Evolutionary conservation across 2,113 vertebrate genomes (phyloP).

Genomic region (Thunnus thynnus): DNA sequence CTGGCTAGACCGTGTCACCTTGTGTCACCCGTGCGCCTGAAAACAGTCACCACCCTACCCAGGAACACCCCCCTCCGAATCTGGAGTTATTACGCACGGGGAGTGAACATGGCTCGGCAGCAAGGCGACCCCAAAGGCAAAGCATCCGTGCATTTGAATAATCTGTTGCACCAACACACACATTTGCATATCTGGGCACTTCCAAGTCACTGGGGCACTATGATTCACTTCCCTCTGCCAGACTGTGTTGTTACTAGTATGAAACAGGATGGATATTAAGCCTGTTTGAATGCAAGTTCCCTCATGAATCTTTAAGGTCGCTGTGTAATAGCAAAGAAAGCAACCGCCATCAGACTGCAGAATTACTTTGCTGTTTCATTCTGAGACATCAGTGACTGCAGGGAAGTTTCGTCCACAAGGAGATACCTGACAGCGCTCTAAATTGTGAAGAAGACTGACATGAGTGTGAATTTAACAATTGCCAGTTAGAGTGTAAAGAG

Average conservation of each 20-base stretch:
- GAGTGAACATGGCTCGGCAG: constrained; percentile 59
- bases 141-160: constrained; percentile 74
- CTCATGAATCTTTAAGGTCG: constrained; percentile 71
- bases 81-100: constrained; percentile 63
- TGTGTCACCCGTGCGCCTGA: constrained; percentile 45
- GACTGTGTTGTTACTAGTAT: constrained; percentile 52
- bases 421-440: constrained; percentile 67
- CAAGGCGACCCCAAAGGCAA: constrained; percentile 66
- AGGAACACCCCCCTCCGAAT: not conserved
- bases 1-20: constrained; percentile 48
- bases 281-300: constrained; percentile 63
- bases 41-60: constrained; percentile 33
- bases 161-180: constrained; percentile 68
- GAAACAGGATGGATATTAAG: constrained; percentile 67
- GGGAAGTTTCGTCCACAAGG: constrained; percentile 51
- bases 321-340: constrained; percentile 46
- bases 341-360: constrained; percentile 36
- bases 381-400: constrained; percentile 13
- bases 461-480: constrained; percentile 75
- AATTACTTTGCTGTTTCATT: constrained; percentile 55
- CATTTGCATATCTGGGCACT: constrained; percentile 78
- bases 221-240: constrained; percentile 75
- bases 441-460: constrained; percentile 77
- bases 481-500: constrained; percentile 68
- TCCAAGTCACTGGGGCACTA: constrained; percentile 69